Percentiles rank a stretch among this genome's conserved stretches.
These are phyloP conservation scores for Adelosebastes latens DNA, from an alignment of 2,797 vertebrate genomes.

Conservation along the genomic window DNA sequence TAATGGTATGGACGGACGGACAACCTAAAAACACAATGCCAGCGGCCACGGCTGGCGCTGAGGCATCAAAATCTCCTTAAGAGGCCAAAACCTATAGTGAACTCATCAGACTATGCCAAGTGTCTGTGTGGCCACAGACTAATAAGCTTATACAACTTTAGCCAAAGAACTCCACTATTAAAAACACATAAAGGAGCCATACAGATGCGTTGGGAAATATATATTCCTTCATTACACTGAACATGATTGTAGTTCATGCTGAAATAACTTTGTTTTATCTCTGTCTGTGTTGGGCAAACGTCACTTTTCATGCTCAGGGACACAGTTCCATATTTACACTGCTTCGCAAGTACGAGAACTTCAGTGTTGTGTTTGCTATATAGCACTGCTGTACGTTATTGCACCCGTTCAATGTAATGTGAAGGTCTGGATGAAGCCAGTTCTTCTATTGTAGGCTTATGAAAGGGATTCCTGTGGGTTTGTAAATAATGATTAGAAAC, in stretches of 20 bases:
- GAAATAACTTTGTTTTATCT: not conserved
- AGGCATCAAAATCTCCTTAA: not conserved
- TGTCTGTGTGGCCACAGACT: not conserved
- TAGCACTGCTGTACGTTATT: not conserved
- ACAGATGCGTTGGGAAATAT: not conserved
- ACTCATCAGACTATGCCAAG: not conserved
- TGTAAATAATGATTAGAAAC: slow-evolving; percentile 53
- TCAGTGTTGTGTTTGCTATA: not conserved
- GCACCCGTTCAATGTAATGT: not conserved
- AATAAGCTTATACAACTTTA: slow-evolving; percentile 2
- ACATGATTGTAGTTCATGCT: not conserved
- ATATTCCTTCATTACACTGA: not conserved
- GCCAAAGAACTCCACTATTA: not conserved
- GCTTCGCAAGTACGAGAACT: not conserved
- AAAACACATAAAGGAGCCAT: slow-evolving; percentile 1
- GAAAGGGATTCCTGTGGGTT: slow-evolving; percentile 44
- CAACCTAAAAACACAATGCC: not conserved
- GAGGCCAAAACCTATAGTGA: not conserved
- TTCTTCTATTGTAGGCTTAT: slow-evolving; percentile 7
- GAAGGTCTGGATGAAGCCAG: slow-evolving; percentile 8
- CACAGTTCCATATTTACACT: not conserved
- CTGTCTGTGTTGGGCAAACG: not conserved
- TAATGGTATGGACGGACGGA: too few relatives aligned
- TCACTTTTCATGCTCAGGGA: not conserved
- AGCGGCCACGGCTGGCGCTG: not conserved